Percentiles rank a stretch among this genome's conserved stretches.
phyloP scores from a whole-genome alignment of 1,140 invertebrate genomes.

The Drosophila pseudoananassae region DNA sequence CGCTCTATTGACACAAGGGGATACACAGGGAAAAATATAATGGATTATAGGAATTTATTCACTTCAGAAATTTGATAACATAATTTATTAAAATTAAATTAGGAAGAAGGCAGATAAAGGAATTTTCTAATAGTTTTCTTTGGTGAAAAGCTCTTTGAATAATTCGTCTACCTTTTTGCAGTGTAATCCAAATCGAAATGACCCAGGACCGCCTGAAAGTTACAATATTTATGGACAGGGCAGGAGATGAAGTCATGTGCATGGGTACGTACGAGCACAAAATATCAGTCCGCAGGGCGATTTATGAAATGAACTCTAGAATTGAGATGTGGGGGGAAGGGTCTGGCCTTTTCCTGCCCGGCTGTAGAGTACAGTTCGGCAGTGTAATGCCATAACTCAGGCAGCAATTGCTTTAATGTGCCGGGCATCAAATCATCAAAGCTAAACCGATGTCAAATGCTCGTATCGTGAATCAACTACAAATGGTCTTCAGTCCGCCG shows the following conservation, averaged over 20 bases:
- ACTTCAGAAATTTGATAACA: too few relatives aligned
- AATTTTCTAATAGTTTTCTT: too few relatives aligned
- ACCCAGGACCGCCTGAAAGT: background rate
- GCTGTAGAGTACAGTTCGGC: background rate
- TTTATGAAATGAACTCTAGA: constrained; percentile 31
- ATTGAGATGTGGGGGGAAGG: background rate
- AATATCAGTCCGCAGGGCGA: constrained; percentile 28
- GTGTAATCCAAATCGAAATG: background rate
- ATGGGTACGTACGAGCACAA: constrained; percentile 32
- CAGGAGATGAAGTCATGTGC: constrained; percentile 41
- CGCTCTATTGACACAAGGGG: constrained; percentile 31
- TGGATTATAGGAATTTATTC: too few relatives aligned
- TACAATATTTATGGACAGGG: constrained; percentile 46
- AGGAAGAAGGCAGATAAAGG: too few relatives aligned
- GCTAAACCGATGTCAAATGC: constrained; percentile 43
- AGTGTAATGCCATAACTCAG: constrained; percentile 41
- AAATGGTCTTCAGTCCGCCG: constrained; percentile 21
- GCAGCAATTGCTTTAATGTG: constrained; percentile 45
- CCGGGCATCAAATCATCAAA: constrained; percentile 35
- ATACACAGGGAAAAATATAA: constrained; percentile 1
- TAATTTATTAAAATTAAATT: too few relatives aligned
- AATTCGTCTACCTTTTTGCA: background rate
- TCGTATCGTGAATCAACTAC: constrained; percentile 51
- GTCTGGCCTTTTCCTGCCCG: background rate
- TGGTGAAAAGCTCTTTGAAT: too few relatives aligned